Evolutionary conservation across 2,797 vertebrate genomes (phyloP).

Genomic region (Prionace glauca): DNA sequence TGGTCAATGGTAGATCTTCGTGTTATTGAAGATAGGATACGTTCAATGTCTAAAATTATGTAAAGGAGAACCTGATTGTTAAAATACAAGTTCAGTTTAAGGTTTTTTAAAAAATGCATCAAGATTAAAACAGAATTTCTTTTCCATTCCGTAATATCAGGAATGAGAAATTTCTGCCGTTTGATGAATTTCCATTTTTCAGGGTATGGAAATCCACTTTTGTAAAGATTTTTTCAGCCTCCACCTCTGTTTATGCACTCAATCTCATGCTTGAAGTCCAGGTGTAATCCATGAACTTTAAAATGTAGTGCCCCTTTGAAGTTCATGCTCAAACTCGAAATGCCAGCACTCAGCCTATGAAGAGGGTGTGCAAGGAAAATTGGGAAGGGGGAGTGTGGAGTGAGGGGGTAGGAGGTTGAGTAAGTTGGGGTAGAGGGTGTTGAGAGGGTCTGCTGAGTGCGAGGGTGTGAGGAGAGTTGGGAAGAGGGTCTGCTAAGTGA

Average conservation of each 20-base stretch:
- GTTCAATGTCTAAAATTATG: neutral
- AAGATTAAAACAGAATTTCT: neutral
- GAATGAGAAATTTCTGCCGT: neutral
- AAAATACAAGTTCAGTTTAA: neutral
- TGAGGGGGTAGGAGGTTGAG: neutral
- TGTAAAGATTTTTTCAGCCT: neutral
- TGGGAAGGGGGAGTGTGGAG: neutral
- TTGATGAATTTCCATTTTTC: neutral
- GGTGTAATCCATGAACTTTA: neutral
- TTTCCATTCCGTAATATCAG: neutral
- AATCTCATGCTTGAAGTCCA: neutral
- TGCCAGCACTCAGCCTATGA: neutral
- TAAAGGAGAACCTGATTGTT: neutral
- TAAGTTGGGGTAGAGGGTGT: neutral
- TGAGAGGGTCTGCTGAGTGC: no score
- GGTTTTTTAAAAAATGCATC: neutral
- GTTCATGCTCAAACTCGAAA: neutral
- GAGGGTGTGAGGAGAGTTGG: no score
- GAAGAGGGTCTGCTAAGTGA: no score
- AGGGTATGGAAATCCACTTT: neutral
- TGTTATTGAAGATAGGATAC: neutral
- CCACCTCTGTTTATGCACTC: neutral
- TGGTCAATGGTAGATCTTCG: neutral
- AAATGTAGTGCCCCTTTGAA: neutral
- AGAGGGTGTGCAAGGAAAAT: neutral